Evolutionary conservation across 2,888 invertebrate genomes (phyloP).

Genomic region (Andrena praecox): DNA sequence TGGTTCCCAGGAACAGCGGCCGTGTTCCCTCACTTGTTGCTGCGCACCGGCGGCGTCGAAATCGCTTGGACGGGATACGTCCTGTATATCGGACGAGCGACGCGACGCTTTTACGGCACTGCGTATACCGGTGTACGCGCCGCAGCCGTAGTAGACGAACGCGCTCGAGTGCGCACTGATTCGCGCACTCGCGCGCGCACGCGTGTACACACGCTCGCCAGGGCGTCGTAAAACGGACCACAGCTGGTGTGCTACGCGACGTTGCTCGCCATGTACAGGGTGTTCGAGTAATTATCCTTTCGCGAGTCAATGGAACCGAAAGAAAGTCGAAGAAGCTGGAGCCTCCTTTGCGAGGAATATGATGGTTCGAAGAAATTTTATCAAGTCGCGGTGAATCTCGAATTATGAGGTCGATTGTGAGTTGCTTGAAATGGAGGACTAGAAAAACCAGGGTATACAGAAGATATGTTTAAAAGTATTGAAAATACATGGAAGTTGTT

Average conservation of each 20-base stretch:
- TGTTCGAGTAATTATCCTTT: neutral
- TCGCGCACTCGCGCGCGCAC: slow-evolving; percentile 48
- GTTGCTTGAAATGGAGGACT: too few relatives aligned
- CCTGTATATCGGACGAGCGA: slow-evolving; percentile 31
- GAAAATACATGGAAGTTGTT: too few relatives aligned
- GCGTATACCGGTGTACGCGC: slow-evolving; percentile 43
- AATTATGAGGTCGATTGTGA: too few relatives aligned
- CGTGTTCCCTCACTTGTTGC: slow-evolving; percentile 54
- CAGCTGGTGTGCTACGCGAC: slow-evolving; percentile 50
- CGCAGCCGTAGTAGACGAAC: slow-evolving; percentile 45
- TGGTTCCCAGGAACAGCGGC: slow-evolving; percentile 4
- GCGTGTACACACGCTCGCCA: slow-evolving; percentile 27
- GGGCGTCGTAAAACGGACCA: slow-evolving; percentile 36
- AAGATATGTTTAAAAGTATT: too few relatives aligned
- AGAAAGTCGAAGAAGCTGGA: neutral
- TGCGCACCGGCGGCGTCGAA: slow-evolving; percentile 55
- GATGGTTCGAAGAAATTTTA: too few relatives aligned
- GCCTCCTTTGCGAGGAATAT: too few relatives aligned
- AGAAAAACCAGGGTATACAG: too few relatives aligned
- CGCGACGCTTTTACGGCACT: slow-evolving; percentile 63
- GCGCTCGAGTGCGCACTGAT: slow-evolving; percentile 70
- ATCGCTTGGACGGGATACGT: slow-evolving; percentile 45
- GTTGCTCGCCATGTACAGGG: slow-evolving; percentile 16
- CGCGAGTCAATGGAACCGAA: too few relatives aligned
- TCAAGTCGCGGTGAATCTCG: too few relatives aligned